phyloP scores from a whole-genome alignment of 2,797 vertebrate genomes.

The Hippopotamyrus pictus region DNA sequence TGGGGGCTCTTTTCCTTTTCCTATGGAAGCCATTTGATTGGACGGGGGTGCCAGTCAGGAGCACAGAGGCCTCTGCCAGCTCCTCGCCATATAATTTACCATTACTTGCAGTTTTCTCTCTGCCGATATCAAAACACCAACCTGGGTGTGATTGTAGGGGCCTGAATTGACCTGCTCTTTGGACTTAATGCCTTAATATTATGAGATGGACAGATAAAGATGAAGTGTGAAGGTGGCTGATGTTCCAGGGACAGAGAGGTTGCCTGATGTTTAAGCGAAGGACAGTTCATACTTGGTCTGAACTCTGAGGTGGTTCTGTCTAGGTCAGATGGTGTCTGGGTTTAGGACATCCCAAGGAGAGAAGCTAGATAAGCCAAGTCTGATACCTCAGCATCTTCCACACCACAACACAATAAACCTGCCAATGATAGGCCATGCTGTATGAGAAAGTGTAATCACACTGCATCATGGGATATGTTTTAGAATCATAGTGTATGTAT shows the following conservation, averaged over 20 bases:
- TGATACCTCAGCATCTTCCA: background rate
- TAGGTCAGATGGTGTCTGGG: background rate
- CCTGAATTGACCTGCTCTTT: background rate
- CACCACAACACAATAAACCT: background rate
- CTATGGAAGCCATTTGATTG: conserved; percentile 37
- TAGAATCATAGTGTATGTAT: background rate
- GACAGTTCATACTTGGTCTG: background rate
- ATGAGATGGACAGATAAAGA: background rate
- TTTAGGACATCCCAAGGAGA: background rate
- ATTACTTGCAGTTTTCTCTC: conserved; percentile 10
- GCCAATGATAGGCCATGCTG: background rate
- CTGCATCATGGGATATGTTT: background rate
- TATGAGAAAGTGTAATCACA: background rate
- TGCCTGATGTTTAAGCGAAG: background rate
- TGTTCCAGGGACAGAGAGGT: background rate
- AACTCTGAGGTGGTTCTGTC: background rate
- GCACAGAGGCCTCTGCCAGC: background rate
- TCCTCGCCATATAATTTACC: background rate
- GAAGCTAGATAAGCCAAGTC: background rate
- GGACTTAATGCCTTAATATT: background rate
- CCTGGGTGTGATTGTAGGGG: background rate
- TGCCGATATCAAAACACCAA: background rate
- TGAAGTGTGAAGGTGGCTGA: background rate
- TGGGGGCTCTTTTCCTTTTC: conserved; percentile 59
- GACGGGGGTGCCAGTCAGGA: background rate